Percentiles rank a stretch among this genome's conserved stretches.
These are phyloP conservation scores for Coracias cyanogaster DNA, from an alignment of 2,797 vertebrate species.

Conservation along the genomic window DNA sequence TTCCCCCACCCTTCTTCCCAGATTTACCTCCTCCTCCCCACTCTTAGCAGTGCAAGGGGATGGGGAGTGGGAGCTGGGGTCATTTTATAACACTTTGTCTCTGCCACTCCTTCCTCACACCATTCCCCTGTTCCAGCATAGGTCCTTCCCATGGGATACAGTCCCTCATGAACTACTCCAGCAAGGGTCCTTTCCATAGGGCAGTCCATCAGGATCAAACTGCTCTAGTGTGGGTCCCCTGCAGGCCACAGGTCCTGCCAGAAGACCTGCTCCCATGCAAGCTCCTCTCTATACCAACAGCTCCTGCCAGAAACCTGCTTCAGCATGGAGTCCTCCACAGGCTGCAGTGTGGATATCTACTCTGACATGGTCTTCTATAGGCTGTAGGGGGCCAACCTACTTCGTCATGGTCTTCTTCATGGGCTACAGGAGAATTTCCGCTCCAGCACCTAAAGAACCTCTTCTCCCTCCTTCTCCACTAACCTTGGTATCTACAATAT, in stretches of 20 bases:
- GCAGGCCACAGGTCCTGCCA: too few relatives aligned
- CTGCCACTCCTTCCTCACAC: neutral
- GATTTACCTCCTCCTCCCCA: neutral
- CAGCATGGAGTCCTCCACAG: neutral
- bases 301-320: neutral
- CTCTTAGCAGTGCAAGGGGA: fast-evolving
- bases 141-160: neutral
- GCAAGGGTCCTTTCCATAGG: fast-evolving
- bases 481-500: neutral
- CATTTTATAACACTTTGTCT: neutral
- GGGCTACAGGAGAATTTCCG: neutral
- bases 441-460: neutral
- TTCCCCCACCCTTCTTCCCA: neutral
- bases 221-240: too few relatives aligned
- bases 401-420: neutral
- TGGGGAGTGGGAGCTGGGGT: neutral
- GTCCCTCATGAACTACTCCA: neutral
- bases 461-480: neutral
- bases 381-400: neutral
- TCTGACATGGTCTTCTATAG: neutral
- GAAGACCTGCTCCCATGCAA: neutral
- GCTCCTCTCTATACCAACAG: neutral
- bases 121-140: neutral
- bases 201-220: neutral
- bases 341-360: neutral